Percentiles rank a stretch among this genome's conserved stretches.
These are phyloP conservation scores for Drosophila setosimentum DNA, from an alignment of 2,888 invertebrate species.

Conservation along the genomic window DNA sequence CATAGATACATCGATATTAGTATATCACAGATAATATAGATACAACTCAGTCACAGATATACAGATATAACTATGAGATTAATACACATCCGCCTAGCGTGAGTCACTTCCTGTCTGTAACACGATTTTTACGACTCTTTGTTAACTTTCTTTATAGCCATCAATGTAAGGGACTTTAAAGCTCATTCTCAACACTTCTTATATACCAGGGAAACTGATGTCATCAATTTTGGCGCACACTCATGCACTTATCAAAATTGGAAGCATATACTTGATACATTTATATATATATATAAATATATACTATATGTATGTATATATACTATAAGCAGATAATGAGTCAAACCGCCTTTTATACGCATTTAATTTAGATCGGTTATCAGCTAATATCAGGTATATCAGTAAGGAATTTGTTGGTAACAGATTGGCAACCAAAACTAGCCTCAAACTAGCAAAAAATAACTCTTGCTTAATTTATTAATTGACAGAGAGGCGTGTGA, in stretches of 20 bases:
- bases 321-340: conserved; percentile 54
- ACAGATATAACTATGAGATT: neutral
- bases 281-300: conserved; percentile 24
- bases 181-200: conserved; percentile 1
- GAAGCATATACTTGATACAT: conserved; percentile 11
- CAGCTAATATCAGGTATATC: conserved; percentile 56
- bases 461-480: conserved; percentile 30
- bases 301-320: conserved; percentile 34
- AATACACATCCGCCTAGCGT: neutral
- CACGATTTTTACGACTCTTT: conserved; percentile 29
- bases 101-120: conserved; percentile 48
- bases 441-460: conserved; percentile 5
- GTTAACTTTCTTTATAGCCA: neutral
- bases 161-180: conserved; percentile 21
- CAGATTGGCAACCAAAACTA: conserved; percentile 33
- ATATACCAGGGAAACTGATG: conserved; percentile 47
- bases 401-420: conserved; percentile 44
- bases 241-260: conserved; percentile 46
- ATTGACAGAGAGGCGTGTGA: conserved; percentile 28
- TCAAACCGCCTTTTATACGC: conserved; percentile 49
- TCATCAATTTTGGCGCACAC: conserved; percentile 45
- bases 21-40: neutral
- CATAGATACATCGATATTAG: neutral
- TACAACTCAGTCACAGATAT: neutral
- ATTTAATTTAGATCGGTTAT: conserved; percentile 57